Base-by-base conservation (phyloP, 2,888 invertebrate genomes). In the Diabrotica balteata region DNA sequence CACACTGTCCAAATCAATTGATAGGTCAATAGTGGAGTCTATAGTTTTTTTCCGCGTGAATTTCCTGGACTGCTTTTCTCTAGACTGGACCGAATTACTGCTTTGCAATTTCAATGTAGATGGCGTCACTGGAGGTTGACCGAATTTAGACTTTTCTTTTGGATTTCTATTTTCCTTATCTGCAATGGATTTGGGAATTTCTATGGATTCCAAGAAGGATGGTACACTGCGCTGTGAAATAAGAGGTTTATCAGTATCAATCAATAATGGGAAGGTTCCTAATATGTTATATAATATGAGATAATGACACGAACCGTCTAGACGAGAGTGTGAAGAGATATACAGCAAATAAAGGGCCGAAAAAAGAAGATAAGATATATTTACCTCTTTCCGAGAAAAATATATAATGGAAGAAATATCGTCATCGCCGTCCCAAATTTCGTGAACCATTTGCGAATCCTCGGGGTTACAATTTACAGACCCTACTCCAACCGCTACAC, bases 341-440 rank as follows among this genome's bases (percentile, higher is more conserved):
- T 5, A 32, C n/a, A 7, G 8, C 46, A 59, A 11, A 0, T 59
- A 50, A 32, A 32, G 8, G 32, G 4, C 7, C 7, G 7, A 32
- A 7, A 32, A 42, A 1, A 44, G 45, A n/a, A 62, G 10, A 57
- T 54, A 58, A 47, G 50, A 42, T 32, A 5, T 55, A 53, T 51
- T 46, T 58, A 70, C 70, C 59, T 63, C 46, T 59, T 64, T 67
- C 22, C n/a, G 9, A 32, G 51, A 42, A 7, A 63, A 66, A 53
- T 66, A 63, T 50, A 66, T 59, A 43, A 63, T 67, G n/a, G 60
- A 54, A 58, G 49, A 55, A 22, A 74, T 72, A 47, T 70, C 72
- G 52, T 73, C 73, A 47, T 73, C 73, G 5, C 74, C 74, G 43
- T 75, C 73, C 7, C 64, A 63, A 62, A 72, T 67, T 67, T 76